Conservation (phyloP, 2,113 vertebrate species). For the Trichechus manatus region DNA sequence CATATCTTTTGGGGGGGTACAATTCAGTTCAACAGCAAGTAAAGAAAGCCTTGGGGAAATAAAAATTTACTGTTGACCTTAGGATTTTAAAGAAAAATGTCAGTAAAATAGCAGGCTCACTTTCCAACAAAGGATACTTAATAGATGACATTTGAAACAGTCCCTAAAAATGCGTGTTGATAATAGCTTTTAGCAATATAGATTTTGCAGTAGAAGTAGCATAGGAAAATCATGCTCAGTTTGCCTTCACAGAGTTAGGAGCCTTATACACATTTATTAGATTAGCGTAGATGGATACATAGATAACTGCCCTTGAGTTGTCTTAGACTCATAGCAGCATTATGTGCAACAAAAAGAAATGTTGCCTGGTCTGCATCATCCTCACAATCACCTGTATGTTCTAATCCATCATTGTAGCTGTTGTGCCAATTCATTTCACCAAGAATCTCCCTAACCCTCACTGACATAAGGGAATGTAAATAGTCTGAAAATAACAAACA, state of each 20-base stretch:
- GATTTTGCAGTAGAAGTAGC: neutral
- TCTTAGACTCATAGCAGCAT: no score
- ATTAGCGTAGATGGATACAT: neutral
- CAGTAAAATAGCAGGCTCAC: neutral
- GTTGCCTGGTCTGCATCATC: no score
- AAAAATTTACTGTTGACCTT: neutral
- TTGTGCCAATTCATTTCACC: no score
- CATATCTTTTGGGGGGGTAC: no score
- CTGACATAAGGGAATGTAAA: neutral
- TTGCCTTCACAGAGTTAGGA: neutral
- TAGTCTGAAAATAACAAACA: neutral
- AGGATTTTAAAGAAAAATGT: slow-evolving; percentile 13
- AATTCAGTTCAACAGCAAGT: no score
- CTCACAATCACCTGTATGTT: no score
- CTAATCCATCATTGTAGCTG: no score
- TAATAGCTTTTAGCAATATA: neutral
- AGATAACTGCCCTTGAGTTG: no score
- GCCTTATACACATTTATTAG: neutral
- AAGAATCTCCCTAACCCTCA: no score
- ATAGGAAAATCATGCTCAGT: neutral
- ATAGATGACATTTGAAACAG: neutral
- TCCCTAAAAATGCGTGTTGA: neutral
- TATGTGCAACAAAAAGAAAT: no score
- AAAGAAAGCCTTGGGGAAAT: no score
- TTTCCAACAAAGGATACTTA: slow-evolving; percentile 7